Conservation (phyloP, 2,888 invertebrate species). For the Antheraea assamensis region DNA sequence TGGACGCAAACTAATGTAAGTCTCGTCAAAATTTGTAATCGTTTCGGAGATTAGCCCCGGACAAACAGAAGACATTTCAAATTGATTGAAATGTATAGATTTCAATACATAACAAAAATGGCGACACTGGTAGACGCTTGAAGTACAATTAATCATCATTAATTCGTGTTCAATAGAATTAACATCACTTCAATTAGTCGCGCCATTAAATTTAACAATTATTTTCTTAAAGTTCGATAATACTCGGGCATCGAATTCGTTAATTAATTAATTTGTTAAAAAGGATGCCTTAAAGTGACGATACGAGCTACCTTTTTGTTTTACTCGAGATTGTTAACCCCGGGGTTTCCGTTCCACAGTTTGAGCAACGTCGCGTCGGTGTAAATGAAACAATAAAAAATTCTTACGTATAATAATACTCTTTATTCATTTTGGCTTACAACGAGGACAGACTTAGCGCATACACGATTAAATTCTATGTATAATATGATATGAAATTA, state of each 20-base stretch:
- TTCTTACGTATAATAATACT: conserved; percentile 19
- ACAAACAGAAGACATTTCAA: no score
- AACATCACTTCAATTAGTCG: background rate
- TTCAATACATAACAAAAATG: no score
- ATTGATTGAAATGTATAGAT: no score
- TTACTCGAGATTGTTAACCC: background rate
- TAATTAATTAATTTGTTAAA: background rate
- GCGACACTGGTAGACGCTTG: background rate
- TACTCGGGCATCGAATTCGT: background rate
- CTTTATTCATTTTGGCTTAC: conserved; percentile 31
- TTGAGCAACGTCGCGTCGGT: background rate
- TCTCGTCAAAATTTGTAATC: no score
- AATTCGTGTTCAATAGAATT: background rate
- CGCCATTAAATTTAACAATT: background rate
- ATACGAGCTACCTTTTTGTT: background rate
- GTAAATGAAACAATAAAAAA: conserved; percentile 16
- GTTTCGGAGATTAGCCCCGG: no score
- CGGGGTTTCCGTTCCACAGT: background rate
- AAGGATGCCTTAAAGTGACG: background rate
- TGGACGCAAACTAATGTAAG: no score
- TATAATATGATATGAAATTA: conserved; percentile 44
- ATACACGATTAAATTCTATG: conserved; percentile 33
- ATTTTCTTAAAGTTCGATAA: background rate
- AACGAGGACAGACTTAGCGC: conserved; percentile 41
- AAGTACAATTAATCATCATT: background rate